Conservation (phyloP, 37 sponge, comb jelly and placozoan species). For the Halisarca cf. caerulea region DNA sequence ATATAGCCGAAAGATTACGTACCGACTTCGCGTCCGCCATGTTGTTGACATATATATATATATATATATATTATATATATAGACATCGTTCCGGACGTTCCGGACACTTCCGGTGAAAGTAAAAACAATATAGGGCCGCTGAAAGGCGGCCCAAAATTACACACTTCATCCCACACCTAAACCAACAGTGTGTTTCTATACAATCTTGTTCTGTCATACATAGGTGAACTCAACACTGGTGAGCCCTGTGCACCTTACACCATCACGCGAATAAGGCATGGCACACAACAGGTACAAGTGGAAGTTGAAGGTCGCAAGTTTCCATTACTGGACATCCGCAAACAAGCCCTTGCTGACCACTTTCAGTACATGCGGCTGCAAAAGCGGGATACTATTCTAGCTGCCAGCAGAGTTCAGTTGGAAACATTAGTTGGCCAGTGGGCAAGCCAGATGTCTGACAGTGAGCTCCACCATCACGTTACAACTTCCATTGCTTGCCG, state of each 20-base stretch:
- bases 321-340: not conserved
- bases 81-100: not conserved
- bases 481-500: not conserved
- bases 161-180: no score
- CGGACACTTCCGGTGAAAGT: not conserved
- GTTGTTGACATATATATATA: no score
- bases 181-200: not conserved
- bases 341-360: not conserved
- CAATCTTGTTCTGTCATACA: not conserved
- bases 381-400: not conserved
- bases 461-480: not conserved
- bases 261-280: not conserved
- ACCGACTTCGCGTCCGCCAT: no score
- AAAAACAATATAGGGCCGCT: not conserved
- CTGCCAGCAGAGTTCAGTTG: not conserved
- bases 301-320: not conserved
- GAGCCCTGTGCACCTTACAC: constrained; percentile 32
- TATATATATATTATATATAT: not conserved
- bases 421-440: not conserved
- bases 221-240: constrained; percentile 21
- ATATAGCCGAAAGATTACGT: no score
- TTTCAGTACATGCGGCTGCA: not conserved
- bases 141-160: no score
- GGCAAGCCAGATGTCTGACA: not conserved
- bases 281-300: not conserved